These are phyloP conservation scores for Hyphantria cunea DNA, from an alignment of 1,140 invertebrate genomes.

Conservation along the genomic window DNA sequence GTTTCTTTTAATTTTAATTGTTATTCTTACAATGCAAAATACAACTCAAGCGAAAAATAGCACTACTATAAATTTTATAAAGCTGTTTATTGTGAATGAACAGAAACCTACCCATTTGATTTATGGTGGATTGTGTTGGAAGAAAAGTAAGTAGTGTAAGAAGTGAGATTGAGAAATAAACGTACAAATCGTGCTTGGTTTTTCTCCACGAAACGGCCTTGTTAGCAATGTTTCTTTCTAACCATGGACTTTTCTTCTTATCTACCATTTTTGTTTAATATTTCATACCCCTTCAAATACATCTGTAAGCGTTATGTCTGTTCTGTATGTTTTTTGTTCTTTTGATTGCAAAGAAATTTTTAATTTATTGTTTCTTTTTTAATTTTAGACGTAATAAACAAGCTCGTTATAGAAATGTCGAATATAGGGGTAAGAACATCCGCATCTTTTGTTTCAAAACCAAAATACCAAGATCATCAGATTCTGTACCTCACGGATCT, in stretches of 20 bases:
- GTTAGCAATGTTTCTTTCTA: too few species aligned
- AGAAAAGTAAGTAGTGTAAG: slow-evolving; percentile 48
- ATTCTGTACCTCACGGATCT: slow-evolving; percentile 50
- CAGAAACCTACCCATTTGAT: slow-evolving; percentile 46
- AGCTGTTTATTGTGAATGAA: slow-evolving; percentile 54
- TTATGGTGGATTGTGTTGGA: slow-evolving; percentile 50
- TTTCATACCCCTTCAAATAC: too few species aligned
- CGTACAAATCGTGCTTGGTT: too few species aligned
- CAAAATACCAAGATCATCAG: slow-evolving; percentile 35
- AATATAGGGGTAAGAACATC: slow-evolving; percentile 39
- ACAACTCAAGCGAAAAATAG: slow-evolving; percentile 26
- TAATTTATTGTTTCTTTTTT: too few species aligned
- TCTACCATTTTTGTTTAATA: too few species aligned
- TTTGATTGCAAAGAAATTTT: too few species aligned
- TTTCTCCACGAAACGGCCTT: too few species aligned
- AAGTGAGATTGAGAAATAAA: too few species aligned
- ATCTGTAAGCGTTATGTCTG: too few species aligned
- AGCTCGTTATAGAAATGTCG: slow-evolving; percentile 40
- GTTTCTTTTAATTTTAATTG: too few species aligned
- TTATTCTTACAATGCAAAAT: neutral
- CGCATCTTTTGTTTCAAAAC: slow-evolving; percentile 12
- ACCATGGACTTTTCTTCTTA: too few species aligned
- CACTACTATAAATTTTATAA: slow-evolving; percentile 45
- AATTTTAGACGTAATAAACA: slow-evolving; percentile 46
- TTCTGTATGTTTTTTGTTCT: too few species aligned